phyloP scores from a whole-genome alignment of 2,888 invertebrate species.

The Balanococcus diminutus region DNA sequence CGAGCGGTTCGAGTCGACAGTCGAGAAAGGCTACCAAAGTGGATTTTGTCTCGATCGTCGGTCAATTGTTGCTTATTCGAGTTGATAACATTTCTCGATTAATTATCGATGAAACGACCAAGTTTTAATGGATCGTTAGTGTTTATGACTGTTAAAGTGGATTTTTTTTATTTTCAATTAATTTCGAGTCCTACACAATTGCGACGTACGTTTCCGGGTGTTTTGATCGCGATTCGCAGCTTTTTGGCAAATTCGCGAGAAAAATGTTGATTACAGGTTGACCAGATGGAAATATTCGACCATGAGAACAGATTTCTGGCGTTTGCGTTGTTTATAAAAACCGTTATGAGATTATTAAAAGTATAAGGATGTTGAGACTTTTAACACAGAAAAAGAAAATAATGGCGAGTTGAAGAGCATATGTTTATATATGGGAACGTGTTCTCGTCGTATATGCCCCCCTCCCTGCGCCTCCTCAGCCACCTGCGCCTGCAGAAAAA shows the following conservation, averaged over 20 bases:
- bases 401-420: not conserved
- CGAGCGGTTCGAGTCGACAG: not conserved
- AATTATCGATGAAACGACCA: not conserved
- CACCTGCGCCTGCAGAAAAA: slow-evolving; percentile 13
- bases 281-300: not conserved
- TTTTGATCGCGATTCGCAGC: not conserved
- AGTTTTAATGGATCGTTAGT: not conserved
- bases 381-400: slow-evolving; percentile 1
- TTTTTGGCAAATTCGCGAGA: not conserved
- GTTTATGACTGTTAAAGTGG: not conserved
- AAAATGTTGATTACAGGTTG: slow-evolving; percentile 11
- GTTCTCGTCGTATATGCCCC: not conserved
- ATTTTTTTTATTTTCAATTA: not conserved
- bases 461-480: not conserved
- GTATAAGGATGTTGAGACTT: not conserved
- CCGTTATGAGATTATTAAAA: slow-evolving; percentile 19
- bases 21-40: not conserved
- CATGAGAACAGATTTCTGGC: not conserved
- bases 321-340: not conserved
- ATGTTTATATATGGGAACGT: not conserved
- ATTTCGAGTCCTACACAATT: not conserved
- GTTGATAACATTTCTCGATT: not conserved
- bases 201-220: not conserved
- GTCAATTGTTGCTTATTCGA: not conserved
- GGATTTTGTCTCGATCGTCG: not conserved